Base-by-base conservation (phyloP, 1,140 invertebrate genomes). In the Amphibalanus amphitrite region DNA sequence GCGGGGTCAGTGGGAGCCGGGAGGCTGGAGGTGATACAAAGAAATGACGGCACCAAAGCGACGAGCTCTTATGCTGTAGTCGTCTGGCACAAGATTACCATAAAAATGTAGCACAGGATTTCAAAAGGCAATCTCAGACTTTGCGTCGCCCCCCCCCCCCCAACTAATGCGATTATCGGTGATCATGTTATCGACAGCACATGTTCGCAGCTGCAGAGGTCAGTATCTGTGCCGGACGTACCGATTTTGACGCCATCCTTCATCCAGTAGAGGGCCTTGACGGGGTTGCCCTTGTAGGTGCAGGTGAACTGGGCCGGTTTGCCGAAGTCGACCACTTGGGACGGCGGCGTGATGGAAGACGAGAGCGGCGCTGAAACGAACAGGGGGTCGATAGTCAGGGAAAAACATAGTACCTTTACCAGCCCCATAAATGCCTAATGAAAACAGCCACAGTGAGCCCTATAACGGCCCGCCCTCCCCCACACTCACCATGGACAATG, bases 81-180 rank as follows among this genome's bases (percentile, higher is more conserved):
- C n/a, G n/a, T n/a, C n/a, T n/a, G n/a, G n/a, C n/a, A n/a, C n/a
- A n/a, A n/a, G n/a, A n/a, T n/a, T n/a, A n/a, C n/a, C n/a, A n/a
- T 93, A 92, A 79, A 97, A 92, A 81, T 96, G 96, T 69, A 93
- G 82, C 95, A 94, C 97, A 29, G 85, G 88, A 47, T 97, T 87
- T n/a, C n/a, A n/a, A n/a, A n/a, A n/a, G n/a, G n/a, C n/a, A n/a
- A n/a, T n/a, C n/a, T n/a, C n/a, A n/a, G n/a, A n/a, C n/a, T n/a
- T n/a, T n/a, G n/a, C n/a, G n/a, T n/a, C n/a, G n/a, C n/a, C n/a
- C n/a, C n/a, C n/a, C 25, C 25, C n/a, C n/a, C n/a, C n/a, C n/a
- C n/a, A n/a, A n/a, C n/a, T 65, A 65, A 65, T 8, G 69, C 67
- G 29, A 70, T 38, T 70, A 26, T 26, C 29, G 28, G 38, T 29